Evolutionary conservation across 2,797 vertebrate species (phyloP).

Genomic region (Phalloptychus januarius): DNA sequence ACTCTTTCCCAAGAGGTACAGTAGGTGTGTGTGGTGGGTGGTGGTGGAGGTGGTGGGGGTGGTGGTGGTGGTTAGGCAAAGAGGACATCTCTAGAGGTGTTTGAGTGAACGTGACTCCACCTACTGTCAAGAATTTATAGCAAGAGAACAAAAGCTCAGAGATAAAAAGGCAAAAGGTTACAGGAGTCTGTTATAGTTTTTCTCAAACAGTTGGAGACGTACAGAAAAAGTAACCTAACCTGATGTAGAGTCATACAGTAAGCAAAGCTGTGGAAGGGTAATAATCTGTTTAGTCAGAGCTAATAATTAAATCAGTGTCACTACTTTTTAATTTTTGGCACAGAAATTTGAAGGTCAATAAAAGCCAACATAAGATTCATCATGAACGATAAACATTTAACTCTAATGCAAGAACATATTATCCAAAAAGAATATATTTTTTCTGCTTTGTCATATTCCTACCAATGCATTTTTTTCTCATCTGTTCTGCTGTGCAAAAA

Average conservation of each 20-base stretch:
- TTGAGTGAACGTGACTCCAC: conserved; percentile 65
- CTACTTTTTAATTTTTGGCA: conserved; percentile 46
- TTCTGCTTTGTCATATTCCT: conserved; percentile 27
- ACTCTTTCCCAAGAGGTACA: conserved; percentile 68
- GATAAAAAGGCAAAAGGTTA: conserved; percentile 17
- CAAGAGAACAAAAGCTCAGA: conserved; percentile 33
- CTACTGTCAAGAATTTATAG: conserved; percentile 58
- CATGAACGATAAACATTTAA: conserved; percentile 3
- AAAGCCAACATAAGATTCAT: conserved; percentile 15
- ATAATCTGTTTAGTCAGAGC: conserved; percentile 43
- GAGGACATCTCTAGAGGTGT: conserved; percentile 62
- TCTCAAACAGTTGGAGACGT: conserved; percentile 12
- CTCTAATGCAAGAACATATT: conserved; percentile 23
- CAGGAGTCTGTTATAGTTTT: conserved; percentile 30
- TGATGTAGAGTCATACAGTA: background rate
- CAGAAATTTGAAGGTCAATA: conserved; percentile 23
- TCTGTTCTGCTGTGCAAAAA: conserved; percentile 32
- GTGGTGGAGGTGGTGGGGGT: conserved; percentile 28
- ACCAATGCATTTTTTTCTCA: background rate
- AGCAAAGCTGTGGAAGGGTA: conserved; percentile 5
- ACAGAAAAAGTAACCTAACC: conserved; percentile 9
- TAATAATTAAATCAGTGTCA: conserved; percentile 39
- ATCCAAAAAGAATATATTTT: background rate
- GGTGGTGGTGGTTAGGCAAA: conserved; percentile 45
- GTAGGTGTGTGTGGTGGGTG: conserved; percentile 70